Evolutionary conservation across 2,888 invertebrate genomes (phyloP), one percentile per base, ranked within the genome.

Genomic region (Drosophila subquinaria): DNA sequence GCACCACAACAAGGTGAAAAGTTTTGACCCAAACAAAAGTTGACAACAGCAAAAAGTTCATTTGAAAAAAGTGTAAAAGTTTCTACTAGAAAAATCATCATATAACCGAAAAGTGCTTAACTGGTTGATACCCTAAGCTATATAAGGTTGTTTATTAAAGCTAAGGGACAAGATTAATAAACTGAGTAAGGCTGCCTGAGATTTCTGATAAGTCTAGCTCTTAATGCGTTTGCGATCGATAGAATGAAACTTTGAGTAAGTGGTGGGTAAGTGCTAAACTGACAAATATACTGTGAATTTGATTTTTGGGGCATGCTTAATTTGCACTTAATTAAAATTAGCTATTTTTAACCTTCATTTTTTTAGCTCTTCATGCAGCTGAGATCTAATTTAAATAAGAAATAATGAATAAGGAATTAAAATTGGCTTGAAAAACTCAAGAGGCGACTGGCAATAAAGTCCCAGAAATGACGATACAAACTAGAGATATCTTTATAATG

Each of bases 1-100:
- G 67, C 64, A 82, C 76, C 89, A 70, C 83, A 84, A 81, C 81
- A 83, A 88, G 81, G 89, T 73, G 72, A 61, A 78, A 79, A 88
- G 73, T 76, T 86, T 38, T 59, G 52, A 57, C 61, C 68, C 60
- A 53, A 65, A 50, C 38, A 36, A 77, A 79, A 74, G 70, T 81
- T 74, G 56, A 6, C 43, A 43, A 62, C 13, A 36, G 27, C 42
- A 63, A 51, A n/a, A 33, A 17, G 27, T 11, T 15, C 8, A 63
- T 40, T 8, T 10, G 9, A 11, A 43, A 38, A 20, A 42, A 27
- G n/a, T 15, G n/a, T 6, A 30, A 36, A 59, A 38, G 45, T 56
- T 13, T 11, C 23, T 11, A 36, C 35, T 45, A 45, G n/a, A 1
- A 9, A 15, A 15, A 27, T 30, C 3, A 27, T 47, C 33, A 47